Evolutionary conservation across 2,797 vertebrate species (phyloP).

Genomic region (Spinus olivaceus): DNA sequence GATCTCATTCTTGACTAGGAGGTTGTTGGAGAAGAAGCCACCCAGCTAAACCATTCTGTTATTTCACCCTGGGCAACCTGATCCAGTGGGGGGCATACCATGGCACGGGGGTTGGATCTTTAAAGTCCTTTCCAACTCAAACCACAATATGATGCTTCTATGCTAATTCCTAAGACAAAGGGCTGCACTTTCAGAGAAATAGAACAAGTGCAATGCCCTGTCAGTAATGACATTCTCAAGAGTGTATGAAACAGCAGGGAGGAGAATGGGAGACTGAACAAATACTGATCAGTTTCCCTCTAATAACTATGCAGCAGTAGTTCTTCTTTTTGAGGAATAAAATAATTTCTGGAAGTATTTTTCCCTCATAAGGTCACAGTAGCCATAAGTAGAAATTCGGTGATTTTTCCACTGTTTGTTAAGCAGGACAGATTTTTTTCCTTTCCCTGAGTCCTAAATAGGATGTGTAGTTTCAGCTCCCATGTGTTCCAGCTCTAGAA

Average conservation of each 20-base stretch:
- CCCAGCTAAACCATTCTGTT: neutral
- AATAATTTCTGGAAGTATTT: neutral
- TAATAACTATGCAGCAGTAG: neutral
- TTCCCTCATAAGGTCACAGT: neutral
- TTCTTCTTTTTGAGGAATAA: neutral
- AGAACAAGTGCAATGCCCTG: neutral
- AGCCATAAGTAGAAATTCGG: neutral
- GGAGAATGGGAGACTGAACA: neutral
- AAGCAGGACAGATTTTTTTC: neutral
- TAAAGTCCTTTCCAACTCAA: neutral
- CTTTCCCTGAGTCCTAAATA: neutral
- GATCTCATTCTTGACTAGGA: neutral
- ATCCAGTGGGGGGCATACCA: neutral
- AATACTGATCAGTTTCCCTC: neutral
- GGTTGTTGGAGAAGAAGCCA: neutral
- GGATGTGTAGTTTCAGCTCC: neutral
- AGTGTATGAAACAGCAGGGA: neutral
- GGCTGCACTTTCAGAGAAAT: neutral
- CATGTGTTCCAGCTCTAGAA: neutral
- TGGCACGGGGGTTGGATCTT: neutral
- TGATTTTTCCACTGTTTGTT: neutral
- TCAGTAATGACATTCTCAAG: neutral
- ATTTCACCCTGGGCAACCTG: neutral
- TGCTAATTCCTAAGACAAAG: neutral
- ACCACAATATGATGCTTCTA: neutral